These are phyloP conservation scores for Conus betulinus DNA, from an alignment of 1,140 invertebrate species.

Conservation along the genomic window DNA sequence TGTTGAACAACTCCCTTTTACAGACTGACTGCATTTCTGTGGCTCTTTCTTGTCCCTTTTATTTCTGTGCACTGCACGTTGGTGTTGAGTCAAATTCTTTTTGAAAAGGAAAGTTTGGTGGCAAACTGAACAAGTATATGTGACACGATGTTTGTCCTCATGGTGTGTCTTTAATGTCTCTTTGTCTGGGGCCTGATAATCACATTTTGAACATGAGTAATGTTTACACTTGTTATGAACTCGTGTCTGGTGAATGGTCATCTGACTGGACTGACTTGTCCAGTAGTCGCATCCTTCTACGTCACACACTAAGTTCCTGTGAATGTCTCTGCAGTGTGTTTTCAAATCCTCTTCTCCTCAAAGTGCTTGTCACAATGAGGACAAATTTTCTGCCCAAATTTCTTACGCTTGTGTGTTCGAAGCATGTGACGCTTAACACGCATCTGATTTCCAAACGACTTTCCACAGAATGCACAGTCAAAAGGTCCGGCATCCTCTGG, in stretches of 20 bases:
- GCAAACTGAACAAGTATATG: not conserved
- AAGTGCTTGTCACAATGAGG: conserved; percentile 16
- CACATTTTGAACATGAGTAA: not conserved
- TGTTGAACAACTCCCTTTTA: no score
- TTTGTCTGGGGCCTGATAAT: not conserved
- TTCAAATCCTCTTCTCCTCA: conserved; percentile 35
- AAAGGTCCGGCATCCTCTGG: not conserved
- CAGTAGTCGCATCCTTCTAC: conserved; percentile 42
- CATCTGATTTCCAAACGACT: not conserved
- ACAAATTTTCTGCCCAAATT: not conserved
- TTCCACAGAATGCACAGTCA: not conserved
- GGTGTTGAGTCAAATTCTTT: not conserved
- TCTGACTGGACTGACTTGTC: conserved; percentile 32
- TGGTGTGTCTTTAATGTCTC: not conserved
- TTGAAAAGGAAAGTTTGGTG: not conserved
- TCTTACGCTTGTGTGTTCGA: not conserved
- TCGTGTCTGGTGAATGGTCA: conserved; percentile 47
- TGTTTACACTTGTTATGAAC: not conserved
- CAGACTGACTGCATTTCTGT: not conserved
- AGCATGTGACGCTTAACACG: not conserved
- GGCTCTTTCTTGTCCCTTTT: not conserved
- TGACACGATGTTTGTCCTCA: not conserved
- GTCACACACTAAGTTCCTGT: conserved; percentile 49
- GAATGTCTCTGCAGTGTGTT: conserved; percentile 42
- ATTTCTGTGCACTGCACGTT: not conserved